A percentile compares a stretch with the other conserved stretches of the same genome.
Conservation (phyloP, 2,797 vertebrate genomes). For the Salmo trutta region DNA sequence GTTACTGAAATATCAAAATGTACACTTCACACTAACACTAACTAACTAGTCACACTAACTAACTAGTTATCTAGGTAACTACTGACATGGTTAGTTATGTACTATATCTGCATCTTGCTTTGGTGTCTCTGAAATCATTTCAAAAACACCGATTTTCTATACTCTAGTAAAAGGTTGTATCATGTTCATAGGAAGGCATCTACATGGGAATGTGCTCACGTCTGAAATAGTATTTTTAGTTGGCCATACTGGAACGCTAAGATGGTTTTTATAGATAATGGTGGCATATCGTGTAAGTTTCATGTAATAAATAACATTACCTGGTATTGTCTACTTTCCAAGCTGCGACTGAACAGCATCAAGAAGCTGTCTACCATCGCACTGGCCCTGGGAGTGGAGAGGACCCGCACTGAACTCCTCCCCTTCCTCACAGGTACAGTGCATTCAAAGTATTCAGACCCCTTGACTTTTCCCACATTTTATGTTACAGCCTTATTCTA, state of each 20-base stretch:
- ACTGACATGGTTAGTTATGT: neutral
- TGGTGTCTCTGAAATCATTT: neutral
- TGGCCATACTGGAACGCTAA: neutral
- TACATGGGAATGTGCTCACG: too few relatives aligned
- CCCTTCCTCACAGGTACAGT: conserved; percentile 83
- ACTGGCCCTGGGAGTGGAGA: conserved; percentile 84
- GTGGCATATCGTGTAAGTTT: neutral
- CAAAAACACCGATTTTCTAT: neutral
- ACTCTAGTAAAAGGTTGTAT: neutral
- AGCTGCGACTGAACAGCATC: conserved; percentile 86
- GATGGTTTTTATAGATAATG: neutral
- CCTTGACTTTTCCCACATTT: too few relatives aligned
- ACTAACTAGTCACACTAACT: too few relatives aligned
- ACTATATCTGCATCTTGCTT: neutral
- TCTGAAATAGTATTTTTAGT: neutral
- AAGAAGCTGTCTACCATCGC: conserved; percentile 88
- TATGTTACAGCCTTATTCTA: too few relatives aligned
- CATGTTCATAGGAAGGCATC: neutral
- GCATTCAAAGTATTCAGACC: too few relatives aligned
- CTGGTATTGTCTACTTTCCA: conserved; percentile 7
- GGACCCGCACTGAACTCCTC: conserved; percentile 84
- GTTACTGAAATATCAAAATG: too few relatives aligned
- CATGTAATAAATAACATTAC: neutral
- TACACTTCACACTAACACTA: too few relatives aligned
- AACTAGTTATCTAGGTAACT: neutral